These are phyloP conservation scores for Orthosia gothica DNA, from an alignment of 2,888 invertebrate genomes.

Conservation along the genomic window DNA sequence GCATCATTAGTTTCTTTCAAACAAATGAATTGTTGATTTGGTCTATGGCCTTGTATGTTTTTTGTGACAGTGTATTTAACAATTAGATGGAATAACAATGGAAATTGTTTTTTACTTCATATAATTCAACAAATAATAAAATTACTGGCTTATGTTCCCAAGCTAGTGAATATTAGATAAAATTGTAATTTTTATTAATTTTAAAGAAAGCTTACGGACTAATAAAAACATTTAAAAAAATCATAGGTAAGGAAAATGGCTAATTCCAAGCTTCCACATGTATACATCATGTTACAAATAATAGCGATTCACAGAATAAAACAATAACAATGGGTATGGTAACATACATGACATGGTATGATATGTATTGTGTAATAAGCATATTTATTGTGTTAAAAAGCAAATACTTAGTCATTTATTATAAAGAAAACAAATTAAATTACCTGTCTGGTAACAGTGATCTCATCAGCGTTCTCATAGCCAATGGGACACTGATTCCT, in stretches of 20 bases:
- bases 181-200: no score
- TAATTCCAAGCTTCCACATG: no score
- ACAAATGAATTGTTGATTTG: not conserved
- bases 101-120: not conserved
- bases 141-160: not conserved
- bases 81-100: not conserved
- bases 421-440: not conserved
- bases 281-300: no score
- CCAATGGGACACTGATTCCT: conserved; percentile 96
- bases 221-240: no score
- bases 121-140: conserved; percentile 22
- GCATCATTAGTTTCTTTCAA: not conserved
- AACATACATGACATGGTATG: no score
- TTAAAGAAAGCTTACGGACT: no score
- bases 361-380: not conserved
- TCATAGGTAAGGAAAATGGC: no score
- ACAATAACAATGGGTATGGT: no score
- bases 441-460: conserved; percentile 97
- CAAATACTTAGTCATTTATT: not conserved
- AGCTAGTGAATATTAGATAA: not conserved
- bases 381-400: not conserved
- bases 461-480: conserved; percentile 97
- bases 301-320: no score
- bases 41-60: not conserved
- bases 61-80: not conserved